Evolutionary conservation across 2,113 vertebrate genomes (phyloP), one percentile per base, ranked within the genome.

Genomic region (Entelurus aequoreus): DNA sequence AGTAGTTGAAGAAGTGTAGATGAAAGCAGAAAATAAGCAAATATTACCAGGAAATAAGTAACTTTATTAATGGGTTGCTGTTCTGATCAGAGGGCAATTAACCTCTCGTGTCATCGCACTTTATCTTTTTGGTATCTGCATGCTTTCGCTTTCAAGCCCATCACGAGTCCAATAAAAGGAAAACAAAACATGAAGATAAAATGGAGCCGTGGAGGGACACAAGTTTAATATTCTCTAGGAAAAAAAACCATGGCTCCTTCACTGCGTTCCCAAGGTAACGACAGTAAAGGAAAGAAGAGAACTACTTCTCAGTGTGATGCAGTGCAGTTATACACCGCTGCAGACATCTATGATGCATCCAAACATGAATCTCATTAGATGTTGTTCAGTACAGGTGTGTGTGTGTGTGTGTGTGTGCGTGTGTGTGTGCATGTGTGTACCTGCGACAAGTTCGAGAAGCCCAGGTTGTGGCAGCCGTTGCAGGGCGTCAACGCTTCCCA

Each of bases 401-500:
- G 61, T 62, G 55, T 62, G 49, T 54, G 28, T 19, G n/a, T 66
- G 36, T 61, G 61, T 62, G 55, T 62, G 49, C 52, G 28, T 19
- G n/a, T 66, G 50, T 47, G 16, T 47, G 14, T 65, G 46, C 37
- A 48, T 14, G 16, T 13, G 48, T 51, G 3, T 92, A 96, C 94
- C 93, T 96, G 93, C 49, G 94, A 90, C 57, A 92, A 88, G 79
- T 92, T 91, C 38, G 94, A 90, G 63, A 98, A 96, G 68, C 94
- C 94, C 0, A 98, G 92, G 80, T 96, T 95, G 68, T 88, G 91
- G 85, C 96, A 97, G 78, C 96, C 94, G 28, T 97, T 97, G 84
- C 96, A 98, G 49, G 96, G 96, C 38, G 94, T 97, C 60, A 98
- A 38, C 6, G 93, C 93, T 78, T 96, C 96, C 96, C 96, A 98